Conservation (phyloP, 1,140 invertebrate genomes). For the Zaprionus africanus region DNA sequence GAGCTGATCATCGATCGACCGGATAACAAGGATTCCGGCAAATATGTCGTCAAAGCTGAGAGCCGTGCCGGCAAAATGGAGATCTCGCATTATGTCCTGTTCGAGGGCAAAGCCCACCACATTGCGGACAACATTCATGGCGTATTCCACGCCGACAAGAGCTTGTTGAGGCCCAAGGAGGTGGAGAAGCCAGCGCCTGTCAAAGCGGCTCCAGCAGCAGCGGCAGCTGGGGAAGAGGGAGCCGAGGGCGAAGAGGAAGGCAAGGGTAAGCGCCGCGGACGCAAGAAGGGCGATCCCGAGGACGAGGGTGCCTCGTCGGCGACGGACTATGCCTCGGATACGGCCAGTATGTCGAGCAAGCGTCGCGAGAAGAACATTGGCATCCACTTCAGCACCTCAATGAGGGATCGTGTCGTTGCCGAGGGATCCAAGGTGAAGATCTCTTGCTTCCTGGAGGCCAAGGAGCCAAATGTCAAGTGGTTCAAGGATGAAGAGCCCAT, state of each 20-base stretch:
- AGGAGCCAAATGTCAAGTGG: slow-evolving; percentile 90
- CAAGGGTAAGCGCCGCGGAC: slow-evolving; percentile 59
- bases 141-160: slow-evolving; percentile 83
- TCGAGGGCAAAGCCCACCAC: slow-evolving; percentile 72
- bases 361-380: slow-evolving; percentile 79
- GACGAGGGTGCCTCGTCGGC: slow-evolving; percentile 60
- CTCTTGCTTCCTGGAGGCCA: slow-evolving; percentile 93
- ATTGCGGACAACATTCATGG: slow-evolving; percentile 83
- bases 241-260: slow-evolving; percentile 62
- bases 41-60: slow-evolving; percentile 78
- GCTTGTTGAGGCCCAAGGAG: slow-evolving; percentile 68
- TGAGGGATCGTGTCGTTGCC: slow-evolving; percentile 91
- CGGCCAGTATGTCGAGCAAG: slow-evolving; percentile 74
- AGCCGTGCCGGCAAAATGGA: slow-evolving; percentile 80
- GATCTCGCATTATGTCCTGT: slow-evolving; percentile 73
- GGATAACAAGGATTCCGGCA: slow-evolving; percentile 74
- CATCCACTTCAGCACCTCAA: slow-evolving; percentile 79
- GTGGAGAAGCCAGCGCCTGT: slow-evolving; percentile 57
- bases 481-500: slow-evolving; percentile 88
- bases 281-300: slow-evolving; percentile 63
- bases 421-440: slow-evolving; percentile 91
- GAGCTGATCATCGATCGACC: slow-evolving; percentile 79
- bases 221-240: slow-evolving; percentile 27
- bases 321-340: slow-evolving; percentile 71
- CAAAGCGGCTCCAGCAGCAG: slow-evolving; percentile 24